Evolutionary conservation across 1,140 invertebrate genomes (phyloP).

Genomic region (Aphidius ervi): DNA sequence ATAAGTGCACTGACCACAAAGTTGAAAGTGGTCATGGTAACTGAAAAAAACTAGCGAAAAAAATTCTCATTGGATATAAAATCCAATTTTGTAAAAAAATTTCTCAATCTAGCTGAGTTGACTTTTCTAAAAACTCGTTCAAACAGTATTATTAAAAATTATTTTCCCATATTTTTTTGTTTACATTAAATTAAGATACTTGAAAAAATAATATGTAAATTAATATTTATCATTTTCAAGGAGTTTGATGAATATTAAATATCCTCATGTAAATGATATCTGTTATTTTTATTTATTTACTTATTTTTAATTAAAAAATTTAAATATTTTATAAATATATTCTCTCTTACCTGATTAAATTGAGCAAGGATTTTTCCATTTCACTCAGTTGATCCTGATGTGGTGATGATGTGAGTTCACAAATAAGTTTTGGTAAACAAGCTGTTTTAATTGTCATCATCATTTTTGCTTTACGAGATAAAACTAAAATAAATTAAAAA

Average conservation of each 20-base stretch:
- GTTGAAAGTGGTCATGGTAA: slow-evolving; percentile 21
- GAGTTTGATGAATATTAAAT: neutral
- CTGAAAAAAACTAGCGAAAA: no score
- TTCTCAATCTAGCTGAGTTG: neutral
- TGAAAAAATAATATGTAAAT: neutral
- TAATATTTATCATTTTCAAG: no score
- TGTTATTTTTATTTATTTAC: neutral
- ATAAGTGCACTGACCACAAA: slow-evolving; percentile 19
- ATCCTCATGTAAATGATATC: neutral
- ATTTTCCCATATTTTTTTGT: no score
- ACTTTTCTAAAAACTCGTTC: no score
- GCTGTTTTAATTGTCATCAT: slow-evolving; percentile 55
- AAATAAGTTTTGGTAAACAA: slow-evolving; percentile 74
- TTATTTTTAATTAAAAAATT: neutral
- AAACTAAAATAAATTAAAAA: slow-evolving; percentile 29
- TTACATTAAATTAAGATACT: no score
- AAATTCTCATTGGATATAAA: no score
- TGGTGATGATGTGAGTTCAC: slow-evolving; percentile 66
- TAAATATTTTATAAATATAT: neutral
- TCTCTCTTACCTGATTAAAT: slow-evolving; percentile 64
- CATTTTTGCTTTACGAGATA: slow-evolving; percentile 42
- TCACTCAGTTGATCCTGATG: slow-evolving; percentile 65
- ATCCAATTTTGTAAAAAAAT: neutral
- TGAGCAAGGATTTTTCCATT: slow-evolving; percentile 65
- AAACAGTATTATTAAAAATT: no score